A percentile compares a stretch with the other conserved stretches of the same genome.
Conservation (phyloP, 1,140 invertebrate genomes). For the Antheraea mylitta region DNA sequence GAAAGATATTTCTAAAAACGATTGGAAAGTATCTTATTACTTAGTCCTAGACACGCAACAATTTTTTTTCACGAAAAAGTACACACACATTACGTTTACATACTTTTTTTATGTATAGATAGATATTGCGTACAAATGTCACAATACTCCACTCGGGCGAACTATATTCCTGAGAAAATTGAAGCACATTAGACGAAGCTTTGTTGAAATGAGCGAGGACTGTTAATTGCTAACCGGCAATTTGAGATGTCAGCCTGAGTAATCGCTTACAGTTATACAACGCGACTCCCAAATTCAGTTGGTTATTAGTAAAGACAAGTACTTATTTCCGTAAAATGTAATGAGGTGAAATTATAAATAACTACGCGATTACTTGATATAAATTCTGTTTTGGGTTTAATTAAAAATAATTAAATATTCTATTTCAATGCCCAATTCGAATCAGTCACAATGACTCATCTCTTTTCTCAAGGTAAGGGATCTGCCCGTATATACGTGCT, state of each 20-base stretch:
- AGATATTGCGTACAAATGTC: no score
- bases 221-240: slow-evolving; percentile 14
- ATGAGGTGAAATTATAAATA: not conserved
- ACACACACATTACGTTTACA: no score
- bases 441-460: no score
- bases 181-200: not conserved
- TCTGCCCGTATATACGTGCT: no score
- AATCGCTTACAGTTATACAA: slow-evolving; percentile 1
- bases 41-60: no score
- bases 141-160: no score
- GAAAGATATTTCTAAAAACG: no score
- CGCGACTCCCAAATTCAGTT: not conserved
- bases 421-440: not conserved
- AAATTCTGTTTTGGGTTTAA: no score
- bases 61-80: no score
- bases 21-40: no score
- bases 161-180: not conserved
- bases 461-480: no score
- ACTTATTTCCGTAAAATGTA: not conserved
- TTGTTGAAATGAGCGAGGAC: not conserved
- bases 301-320: slow-evolving; percentile 6
- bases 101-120: no score
- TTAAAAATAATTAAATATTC: not conserved
- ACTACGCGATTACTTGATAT: not conserved
- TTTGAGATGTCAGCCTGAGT: slow-evolving; percentile 14